A percentile compares a stretch with the other conserved stretches of the same genome.
Evolutionary conservation across 2,797 vertebrate genomes (phyloP).

Genomic region (Danio jaintianensis): DNA sequence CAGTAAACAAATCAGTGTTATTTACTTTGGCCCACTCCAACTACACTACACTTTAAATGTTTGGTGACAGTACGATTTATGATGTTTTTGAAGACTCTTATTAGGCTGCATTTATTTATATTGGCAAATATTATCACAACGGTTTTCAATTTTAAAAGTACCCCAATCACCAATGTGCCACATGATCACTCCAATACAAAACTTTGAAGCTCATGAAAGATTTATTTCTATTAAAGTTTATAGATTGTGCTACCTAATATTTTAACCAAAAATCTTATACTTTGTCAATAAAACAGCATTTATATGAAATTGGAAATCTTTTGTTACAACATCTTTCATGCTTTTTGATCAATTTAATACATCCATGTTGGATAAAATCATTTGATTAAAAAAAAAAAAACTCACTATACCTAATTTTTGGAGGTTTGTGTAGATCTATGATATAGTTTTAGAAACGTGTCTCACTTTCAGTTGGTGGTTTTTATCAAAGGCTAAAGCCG

Average conservation of each 20-base stretch:
- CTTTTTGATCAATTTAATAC: too few relatives aligned
- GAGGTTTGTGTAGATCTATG: not conserved
- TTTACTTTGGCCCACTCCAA: not conserved
- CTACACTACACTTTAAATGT: not conserved
- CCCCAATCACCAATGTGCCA: not conserved
- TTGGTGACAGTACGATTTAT: not conserved
- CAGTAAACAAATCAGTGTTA: not conserved
- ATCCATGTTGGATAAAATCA: too few relatives aligned
- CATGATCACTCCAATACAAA: not conserved
- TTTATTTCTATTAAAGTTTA: too few relatives aligned
- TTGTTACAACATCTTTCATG: too few relatives aligned
- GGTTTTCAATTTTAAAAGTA: not conserved
- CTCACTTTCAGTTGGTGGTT: not conserved
- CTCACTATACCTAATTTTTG: not conserved
- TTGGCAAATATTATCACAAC: too few relatives aligned
- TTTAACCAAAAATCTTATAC: not conserved
- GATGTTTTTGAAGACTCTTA: too few relatives aligned
- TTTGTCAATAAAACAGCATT: too few relatives aligned
- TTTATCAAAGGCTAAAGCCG: not conserved
- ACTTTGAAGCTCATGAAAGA: too few relatives aligned
- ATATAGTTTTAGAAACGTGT: not conserved
- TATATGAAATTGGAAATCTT: too few relatives aligned
- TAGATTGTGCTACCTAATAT: not conserved
- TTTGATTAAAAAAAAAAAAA: too few relatives aligned
- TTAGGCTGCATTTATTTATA: not conserved